phyloP scores from a whole-genome alignment of 2,113 vertebrate species.

The Perognathus longimembris region DNA sequence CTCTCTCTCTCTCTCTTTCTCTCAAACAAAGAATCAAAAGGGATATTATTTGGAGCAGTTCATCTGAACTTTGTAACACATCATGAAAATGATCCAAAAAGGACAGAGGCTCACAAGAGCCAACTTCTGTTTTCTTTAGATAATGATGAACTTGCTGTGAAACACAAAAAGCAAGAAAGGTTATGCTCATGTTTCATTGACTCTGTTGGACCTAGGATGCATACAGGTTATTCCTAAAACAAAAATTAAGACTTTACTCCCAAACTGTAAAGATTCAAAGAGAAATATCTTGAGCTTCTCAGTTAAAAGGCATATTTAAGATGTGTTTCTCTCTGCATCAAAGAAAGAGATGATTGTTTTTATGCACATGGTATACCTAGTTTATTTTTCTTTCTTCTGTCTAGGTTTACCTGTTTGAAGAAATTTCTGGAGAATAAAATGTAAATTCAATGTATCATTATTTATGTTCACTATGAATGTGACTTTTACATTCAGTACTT shows the following conservation, averaged over 20 bases:
- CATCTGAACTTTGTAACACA: slow-evolving; percentile 66
- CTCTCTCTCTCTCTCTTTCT: slow-evolving; percentile 5
- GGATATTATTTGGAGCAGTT: slow-evolving; percentile 57
- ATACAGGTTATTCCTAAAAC: slow-evolving; percentile 7
- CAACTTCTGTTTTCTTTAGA: slow-evolving; percentile 30
- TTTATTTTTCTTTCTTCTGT: background rate
- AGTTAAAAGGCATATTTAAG: background rate
- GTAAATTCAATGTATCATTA: background rate
- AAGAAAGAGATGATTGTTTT: background rate
- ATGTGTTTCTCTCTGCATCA: background rate
- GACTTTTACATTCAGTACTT: slow-evolving; percentile 3
- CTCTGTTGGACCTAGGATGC: background rate
- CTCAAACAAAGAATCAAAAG: slow-evolving; percentile 56
- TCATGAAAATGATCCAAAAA: slow-evolving; percentile 68
- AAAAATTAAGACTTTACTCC: slow-evolving; percentile 39
- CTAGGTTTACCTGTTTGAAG: background rate
- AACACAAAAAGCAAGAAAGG: slow-evolving; percentile 10
- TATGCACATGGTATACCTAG: background rate
- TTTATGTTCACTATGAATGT: background rate
- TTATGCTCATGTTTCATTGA: slow-evolving; percentile 43
- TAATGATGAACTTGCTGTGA: slow-evolving; percentile 49
- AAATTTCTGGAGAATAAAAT: background rate
- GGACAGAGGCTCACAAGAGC: slow-evolving; percentile 26
- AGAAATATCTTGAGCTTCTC: slow-evolving; percentile 5
- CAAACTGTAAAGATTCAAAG: background rate